Base-by-base conservation (phyloP, 1,140 invertebrate species). In the Agrypnia vestita region DNA sequence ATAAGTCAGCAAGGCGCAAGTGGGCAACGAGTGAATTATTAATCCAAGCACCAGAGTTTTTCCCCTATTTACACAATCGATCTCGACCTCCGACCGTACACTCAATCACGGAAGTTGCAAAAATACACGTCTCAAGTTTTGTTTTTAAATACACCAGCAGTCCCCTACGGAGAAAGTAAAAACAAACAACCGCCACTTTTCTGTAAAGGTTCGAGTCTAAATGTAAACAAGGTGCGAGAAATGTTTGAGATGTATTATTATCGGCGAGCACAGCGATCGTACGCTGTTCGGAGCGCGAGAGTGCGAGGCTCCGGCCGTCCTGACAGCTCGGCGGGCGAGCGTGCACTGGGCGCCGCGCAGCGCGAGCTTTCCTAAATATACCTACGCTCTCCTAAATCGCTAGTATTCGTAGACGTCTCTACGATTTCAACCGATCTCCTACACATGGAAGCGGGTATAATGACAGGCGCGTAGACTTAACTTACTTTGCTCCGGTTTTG, bases 321-420 rank as follows among this genome's bases (percentile, higher is more conserved):
- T 67, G 13, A 47, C 80, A 61, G 55, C 75, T 78, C 80, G 80
- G 55, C 76, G n/a, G 71, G 19, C 80, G 80, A 81, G 80, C 80
- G 72, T 78, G 55, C 75, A 82, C 81, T 82, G 81, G 56, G 75
- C 13, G 64, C 46, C 78, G 69, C 59, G 25, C 17, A 53, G 80
- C 80, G 80, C 75, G 67, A 43, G 80, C 80, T 78, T 78, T 78
- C 69, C 80, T 78, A 81, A 74, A 81, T 81, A 81, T 73, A 81
- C 69, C 53, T 69, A 69, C 76, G 61, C 17, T 43, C 49, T 49
- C 69, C 44, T 13, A 51, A 74, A 61, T 17, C 75, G 61, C 53
- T 8, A 46, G 67, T 53, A 55, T 71, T 55, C 74, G 79, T 71
- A 77, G 79, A 51, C 79, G 61, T 62, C 76, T 78, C 67, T 79